Evolutionary conservation across 2,888 invertebrate genomes (phyloP), one percentile per base, ranked within the genome.

Genomic region (Hymenopus coronatus): DNA sequence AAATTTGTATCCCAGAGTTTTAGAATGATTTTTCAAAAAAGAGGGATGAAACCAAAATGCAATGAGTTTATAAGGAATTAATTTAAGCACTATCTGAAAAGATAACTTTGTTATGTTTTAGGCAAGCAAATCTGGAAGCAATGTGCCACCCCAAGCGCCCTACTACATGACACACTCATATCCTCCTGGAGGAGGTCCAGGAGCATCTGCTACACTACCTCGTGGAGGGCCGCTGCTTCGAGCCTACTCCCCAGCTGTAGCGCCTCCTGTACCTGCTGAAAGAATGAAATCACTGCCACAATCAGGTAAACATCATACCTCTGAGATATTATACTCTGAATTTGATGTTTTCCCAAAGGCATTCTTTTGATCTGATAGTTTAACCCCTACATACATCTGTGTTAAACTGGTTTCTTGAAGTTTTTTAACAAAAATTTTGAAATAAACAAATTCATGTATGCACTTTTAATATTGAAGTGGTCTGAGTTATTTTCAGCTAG

Each of bases 161-260:
- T 97, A 96, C 92, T 97, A 96, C 93, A 96, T 97, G 94, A 92
- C 92, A 3, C 92, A 92, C 90, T 92, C 92, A 15, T 92, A 92
- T 89, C 92, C 92, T 15, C 92, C 92, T 8, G 92, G 92, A 20
- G 91, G 90, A n/a, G 88, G 89, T 40, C 85, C 88, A 14, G 89
- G 88, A 28, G 90, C 90, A 8, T 95, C 95, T 83, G 95, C 95
- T 91, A 96, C 96, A 14, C 93, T 97, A 89, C 96, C 96, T 0
- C 94, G 96, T 28, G 96, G 95, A 30, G 90, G 95, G 0, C 94
- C 96, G 7, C 93, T 96, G 90, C 93, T 96, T 85, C 94, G 96
- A 87, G 95, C 96, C 0, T 96, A 96, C 92, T 96, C 96, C 25
- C 96, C 96, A 20, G 95, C 95, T 20, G 93, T 94, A 15, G 94